A percentile compares a stretch with the other conserved stretches of the same genome.
Conservation (phyloP, 2,113 vertebrate genomes). For the Odontophorus gujanensis region DNA sequence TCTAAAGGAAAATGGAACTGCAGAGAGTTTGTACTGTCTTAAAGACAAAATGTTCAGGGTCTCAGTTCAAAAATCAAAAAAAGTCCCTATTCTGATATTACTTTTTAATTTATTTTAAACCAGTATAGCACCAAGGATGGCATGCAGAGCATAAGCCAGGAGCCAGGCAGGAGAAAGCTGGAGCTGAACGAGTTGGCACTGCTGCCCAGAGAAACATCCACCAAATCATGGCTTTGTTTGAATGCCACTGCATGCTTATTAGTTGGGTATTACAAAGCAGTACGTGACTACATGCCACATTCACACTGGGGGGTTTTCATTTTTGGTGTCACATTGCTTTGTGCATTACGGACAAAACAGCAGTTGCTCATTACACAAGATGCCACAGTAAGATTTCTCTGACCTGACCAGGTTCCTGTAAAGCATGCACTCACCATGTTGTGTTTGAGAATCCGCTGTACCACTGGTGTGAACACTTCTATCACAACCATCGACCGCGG, state of each 20-base stretch:
- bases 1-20: background rate
- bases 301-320: background rate
- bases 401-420: fast-evolving
- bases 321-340: background rate
- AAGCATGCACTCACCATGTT: conserved; percentile 88
- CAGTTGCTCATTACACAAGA: background rate
- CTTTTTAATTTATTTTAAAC: conserved; percentile 1
- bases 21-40: background rate
- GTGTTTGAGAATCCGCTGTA: conserved; percentile 99
- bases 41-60: background rate
- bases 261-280: background rate
- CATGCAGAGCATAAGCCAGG: background rate
- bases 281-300: fast-evolving
- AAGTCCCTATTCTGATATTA: background rate
- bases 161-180: background rate
- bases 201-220: background rate
- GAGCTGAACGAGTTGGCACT: background rate
- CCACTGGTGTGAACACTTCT: conserved; percentile 98
- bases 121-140: background rate
- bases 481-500: conserved; percentile 99
- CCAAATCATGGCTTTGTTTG: background rate
- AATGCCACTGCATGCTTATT: background rate
- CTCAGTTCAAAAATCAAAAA: background rate
- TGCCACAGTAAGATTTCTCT: background rate
- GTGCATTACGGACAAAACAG: background rate